phyloP scores from a whole-genome alignment of 2,888 invertebrate species.

The Trichopoda pennipes region DNA sequence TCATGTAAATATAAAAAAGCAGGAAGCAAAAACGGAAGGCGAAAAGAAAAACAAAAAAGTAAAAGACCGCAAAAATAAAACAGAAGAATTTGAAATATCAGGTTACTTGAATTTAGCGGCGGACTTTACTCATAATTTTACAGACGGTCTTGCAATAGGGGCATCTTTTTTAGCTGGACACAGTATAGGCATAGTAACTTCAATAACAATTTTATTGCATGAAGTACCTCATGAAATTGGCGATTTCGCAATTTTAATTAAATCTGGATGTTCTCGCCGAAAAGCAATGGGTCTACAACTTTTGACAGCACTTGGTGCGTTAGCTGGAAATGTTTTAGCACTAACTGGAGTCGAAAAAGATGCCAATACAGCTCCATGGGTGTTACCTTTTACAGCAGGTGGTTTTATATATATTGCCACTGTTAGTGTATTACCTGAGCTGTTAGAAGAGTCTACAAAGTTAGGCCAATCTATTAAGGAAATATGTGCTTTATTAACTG shows the following conservation, averaged over 20 bases:
- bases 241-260: constrained; percentile 98
- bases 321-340: constrained; percentile 95
- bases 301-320: constrained; percentile 95
- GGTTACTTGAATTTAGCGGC: constrained; percentile 98
- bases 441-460: constrained; percentile 93
- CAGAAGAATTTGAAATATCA: constrained; percentile 87
- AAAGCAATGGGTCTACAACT: constrained; percentile 98
- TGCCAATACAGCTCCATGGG: constrained; percentile 90
- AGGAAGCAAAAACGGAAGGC: constrained; percentile 61
- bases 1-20: constrained; percentile 68
- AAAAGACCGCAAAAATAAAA: constrained; percentile 76
- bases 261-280: constrained; percentile 95
- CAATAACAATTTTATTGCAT: constrained; percentile 96
- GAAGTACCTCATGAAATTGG: constrained; percentile 99
- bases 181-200: constrained; percentile 93
- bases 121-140: constrained; percentile 99
- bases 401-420: constrained; percentile 99
- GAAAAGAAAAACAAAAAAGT: constrained; percentile 69
- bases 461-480: constrained; percentile 95
- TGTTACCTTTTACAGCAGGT: constrained; percentile 98
- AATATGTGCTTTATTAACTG: constrained; percentile 91
- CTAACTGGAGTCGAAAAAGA: constrained; percentile 88
- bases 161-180: constrained; percentile 97
- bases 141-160: constrained; percentile 99
- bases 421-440: constrained; percentile 98